Base-by-base conservation (phyloP, 2,797 vertebrate species). In the Astyanax mexicanus region DNA sequence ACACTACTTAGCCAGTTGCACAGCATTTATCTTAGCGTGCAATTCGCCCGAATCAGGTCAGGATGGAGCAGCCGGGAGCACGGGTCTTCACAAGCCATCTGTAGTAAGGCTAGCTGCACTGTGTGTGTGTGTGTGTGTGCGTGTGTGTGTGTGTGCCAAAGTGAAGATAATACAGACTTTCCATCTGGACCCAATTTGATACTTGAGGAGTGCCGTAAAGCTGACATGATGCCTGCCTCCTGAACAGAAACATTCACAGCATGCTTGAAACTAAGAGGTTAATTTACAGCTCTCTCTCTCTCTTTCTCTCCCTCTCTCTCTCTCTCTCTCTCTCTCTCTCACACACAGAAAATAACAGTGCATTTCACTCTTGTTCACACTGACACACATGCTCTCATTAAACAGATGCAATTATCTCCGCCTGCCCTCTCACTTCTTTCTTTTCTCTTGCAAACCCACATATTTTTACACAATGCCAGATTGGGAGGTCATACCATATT, bases 131-230 rank as follows among this genome's bases (percentile, higher is more conserved):
- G 37, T 25, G 27, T 4, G 2, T 32, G 29, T 2, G 29, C 32
- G 29, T 32, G 29, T 32, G 29, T 32, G 29, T 32, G 23, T 62
- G 23, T 29, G 42, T 45, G 49, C 37, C 51, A 21, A 51, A 54
- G 60, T 72, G 64, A 78, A 62, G 51, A 77, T 57, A 37, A 45
- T 40, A 29, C 61, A 49, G 67, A 72, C 58, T 49, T 42, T 15
- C 68, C 71, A 80, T 80, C 70, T 80, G 78, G 78, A 75, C 42
- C 45, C 67, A 80, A 60, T 83, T 75, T 80, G 78, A 80, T 52
- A 72, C 68, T 42, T 72, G 37, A 52, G 32, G 66, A 51, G 81
- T 21, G 62, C 42, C 37, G 71, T 74, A 74, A 75, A 54, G 45
- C 67, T 78, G 74, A 80, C 65, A 74, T 52, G 68, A 66, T 35